These are phyloP conservation scores for Falco columbarius DNA, from an alignment of 2,797 vertebrate genomes.

Conservation along the genomic window DNA sequence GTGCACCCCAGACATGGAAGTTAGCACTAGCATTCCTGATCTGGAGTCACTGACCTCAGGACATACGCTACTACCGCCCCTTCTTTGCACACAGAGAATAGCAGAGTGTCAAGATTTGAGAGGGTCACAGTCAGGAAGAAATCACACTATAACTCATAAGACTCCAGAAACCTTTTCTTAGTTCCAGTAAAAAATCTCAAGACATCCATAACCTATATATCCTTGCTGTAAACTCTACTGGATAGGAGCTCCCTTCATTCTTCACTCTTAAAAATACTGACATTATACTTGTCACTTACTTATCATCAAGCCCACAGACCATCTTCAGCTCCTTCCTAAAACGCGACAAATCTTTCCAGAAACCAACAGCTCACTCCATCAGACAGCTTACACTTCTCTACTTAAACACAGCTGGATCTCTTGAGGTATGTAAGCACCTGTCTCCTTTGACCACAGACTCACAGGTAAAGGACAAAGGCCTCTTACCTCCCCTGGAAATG, in stretches of 20 bases:
- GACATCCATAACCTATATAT: background rate
- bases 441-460: background rate
- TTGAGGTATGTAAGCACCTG: background rate
- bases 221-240: background rate
- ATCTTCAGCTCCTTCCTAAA: background rate
- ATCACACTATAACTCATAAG: background rate
- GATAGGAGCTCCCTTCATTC: background rate
- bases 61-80: background rate
- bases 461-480: background rate
- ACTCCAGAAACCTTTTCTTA: background rate
- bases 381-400: background rate
- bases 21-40: background rate
- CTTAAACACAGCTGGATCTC: background rate
- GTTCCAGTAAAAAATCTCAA: background rate
- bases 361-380: background rate
- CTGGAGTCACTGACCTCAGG: background rate
- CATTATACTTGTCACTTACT: background rate
- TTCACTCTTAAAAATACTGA: background rate
- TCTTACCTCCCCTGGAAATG: background rate
- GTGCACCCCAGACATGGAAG: background rate
- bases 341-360: background rate
- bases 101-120: background rate
- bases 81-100: background rate
- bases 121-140: background rate
- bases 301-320: background rate